phyloP scores from a whole-genome alignment of 2,888 invertebrate species.

The Neoscelio sp. region DNA sequence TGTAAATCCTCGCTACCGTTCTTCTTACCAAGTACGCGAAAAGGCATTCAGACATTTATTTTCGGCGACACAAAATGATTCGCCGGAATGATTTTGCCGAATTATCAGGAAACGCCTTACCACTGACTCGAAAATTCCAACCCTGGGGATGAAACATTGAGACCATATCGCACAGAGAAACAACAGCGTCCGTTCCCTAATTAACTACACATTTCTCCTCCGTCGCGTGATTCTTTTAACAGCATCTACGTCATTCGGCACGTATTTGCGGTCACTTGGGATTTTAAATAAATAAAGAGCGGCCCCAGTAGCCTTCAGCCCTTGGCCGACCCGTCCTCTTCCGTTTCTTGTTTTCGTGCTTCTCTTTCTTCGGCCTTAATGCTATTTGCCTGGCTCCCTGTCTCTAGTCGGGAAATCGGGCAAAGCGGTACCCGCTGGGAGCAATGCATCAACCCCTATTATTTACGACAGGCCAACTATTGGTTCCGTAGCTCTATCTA shows the following conservation, averaged over 20 bases:
- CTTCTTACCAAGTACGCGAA: constrained; percentile 57
- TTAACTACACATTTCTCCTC: no score
- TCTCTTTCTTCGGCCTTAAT: constrained; percentile 30
- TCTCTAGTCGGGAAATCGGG: constrained; percentile 68
- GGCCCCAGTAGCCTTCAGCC: not conserved
- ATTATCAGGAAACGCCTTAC: no score
- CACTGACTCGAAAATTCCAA: no score
- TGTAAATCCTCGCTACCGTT: constrained; percentile 52
- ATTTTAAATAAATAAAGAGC: constrained; percentile 56
- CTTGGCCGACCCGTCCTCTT: constrained; percentile 7
- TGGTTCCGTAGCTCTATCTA: constrained; percentile 72
- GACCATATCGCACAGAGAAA: no score
- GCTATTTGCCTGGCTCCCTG: constrained; percentile 39
- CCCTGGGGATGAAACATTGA: no score
- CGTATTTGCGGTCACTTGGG: constrained; percentile 30
- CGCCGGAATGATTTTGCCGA: not conserved
- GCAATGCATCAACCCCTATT: constrained; percentile 81
- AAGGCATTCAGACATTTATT: constrained; percentile 54
- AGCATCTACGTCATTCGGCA: constrained; percentile 8
- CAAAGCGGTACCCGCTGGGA: constrained; percentile 73
- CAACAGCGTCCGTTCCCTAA: no score
- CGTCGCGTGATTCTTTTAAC: no score
- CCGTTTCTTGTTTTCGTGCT: no score
- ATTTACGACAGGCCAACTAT: constrained; percentile 76
- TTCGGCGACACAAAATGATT: constrained; percentile 25